Percentiles rank a stretch among this genome's conserved stretches.
Conservation (phyloP, 2,888 invertebrate genomes). For the Schrankia costaestrigalis region DNA sequence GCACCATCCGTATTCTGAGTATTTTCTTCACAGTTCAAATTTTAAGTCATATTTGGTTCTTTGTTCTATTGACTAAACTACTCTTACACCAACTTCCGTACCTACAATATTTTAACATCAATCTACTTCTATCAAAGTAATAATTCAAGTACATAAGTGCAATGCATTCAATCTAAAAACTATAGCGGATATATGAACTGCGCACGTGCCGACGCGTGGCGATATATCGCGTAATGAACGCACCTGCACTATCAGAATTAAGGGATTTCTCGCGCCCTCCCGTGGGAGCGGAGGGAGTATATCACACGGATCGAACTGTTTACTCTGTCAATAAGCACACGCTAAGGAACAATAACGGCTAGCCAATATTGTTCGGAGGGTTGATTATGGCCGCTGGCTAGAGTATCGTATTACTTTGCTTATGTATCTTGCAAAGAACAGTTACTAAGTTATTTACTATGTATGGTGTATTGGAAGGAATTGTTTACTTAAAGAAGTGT, state of each 20-base stretch:
- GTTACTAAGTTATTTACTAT: too few species aligned
- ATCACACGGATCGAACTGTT: conserved; percentile 55
- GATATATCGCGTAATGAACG: conserved; percentile 74
- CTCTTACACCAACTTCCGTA: too few species aligned
- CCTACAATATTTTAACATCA: conserved; percentile 18
- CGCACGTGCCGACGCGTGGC: conserved; percentile 73
- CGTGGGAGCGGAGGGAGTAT: conserved; percentile 66
- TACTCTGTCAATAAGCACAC: conserved; percentile 65
- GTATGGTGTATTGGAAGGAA: too few species aligned
- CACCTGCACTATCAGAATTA: conserved; percentile 77
- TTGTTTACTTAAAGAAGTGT: too few species aligned
- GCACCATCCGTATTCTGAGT: too few species aligned
- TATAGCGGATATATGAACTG: conserved; percentile 42
- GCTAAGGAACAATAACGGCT: conserved; percentile 55
- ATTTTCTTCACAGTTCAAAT: too few species aligned
- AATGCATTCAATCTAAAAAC: conserved; percentile 48
- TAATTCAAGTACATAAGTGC: conserved; percentile 49
- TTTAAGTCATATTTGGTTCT: too few species aligned
- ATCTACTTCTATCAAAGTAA: conserved; percentile 47
- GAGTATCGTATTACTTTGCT: conserved; percentile 38
- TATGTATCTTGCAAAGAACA: too few species aligned
- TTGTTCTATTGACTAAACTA: too few species aligned
- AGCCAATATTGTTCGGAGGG: conserved; percentile 44
- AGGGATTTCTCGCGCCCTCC: conserved; percentile 80
- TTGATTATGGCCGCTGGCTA: conserved; percentile 39